A percentile compares a stretch with the other conserved stretches of the same genome.
Conservation (phyloP, 1,140 invertebrate species). For the Heliconius himera region DNA sequence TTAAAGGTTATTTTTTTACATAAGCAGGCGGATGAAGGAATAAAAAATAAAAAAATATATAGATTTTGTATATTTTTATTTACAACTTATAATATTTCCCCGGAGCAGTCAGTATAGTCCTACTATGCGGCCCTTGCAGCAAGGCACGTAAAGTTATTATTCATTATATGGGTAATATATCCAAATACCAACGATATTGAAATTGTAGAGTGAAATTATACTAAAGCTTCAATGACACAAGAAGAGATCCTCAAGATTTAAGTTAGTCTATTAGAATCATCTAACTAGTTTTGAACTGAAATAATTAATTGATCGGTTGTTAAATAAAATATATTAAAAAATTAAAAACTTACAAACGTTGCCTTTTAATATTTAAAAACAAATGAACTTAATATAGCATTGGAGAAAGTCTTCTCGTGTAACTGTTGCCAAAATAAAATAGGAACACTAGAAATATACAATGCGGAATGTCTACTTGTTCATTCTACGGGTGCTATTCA, state of each 20-base stretch:
- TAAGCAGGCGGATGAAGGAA: not conserved
- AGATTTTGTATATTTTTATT: conserved; percentile 58
- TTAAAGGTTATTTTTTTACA: too few relatives aligned
- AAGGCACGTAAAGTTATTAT: conserved; percentile 54
- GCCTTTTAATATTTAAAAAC: too few relatives aligned
- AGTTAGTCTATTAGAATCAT: not conserved
- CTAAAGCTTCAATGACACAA: not conserved
- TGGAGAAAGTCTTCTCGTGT: not conserved
- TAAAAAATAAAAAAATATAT: not conserved
- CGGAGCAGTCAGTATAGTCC: conserved; percentile 56
- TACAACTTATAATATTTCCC: conserved; percentile 71
- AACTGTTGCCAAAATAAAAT: conserved; percentile 14
- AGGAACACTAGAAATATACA: conserved; percentile 55
- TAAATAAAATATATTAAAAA: not conserved
- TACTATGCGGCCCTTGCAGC: conserved; percentile 55
- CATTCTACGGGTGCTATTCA: not conserved
- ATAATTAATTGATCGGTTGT: not conserved
- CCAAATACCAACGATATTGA: not conserved
- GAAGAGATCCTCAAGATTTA: not conserved
- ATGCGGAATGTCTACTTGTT: conserved; percentile 64
- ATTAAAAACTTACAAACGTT: too few relatives aligned
- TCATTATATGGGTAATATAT: not conserved
- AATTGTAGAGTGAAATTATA: not conserved
- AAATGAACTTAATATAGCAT: not conserved
- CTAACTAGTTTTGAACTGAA: not conserved